Percentiles rank a stretch among this genome's conserved stretches.
These are phyloP conservation scores for Gymnoscelis rufifasciata DNA, from an alignment of 2,888 invertebrate genomes.

Conservation along the genomic window DNA sequence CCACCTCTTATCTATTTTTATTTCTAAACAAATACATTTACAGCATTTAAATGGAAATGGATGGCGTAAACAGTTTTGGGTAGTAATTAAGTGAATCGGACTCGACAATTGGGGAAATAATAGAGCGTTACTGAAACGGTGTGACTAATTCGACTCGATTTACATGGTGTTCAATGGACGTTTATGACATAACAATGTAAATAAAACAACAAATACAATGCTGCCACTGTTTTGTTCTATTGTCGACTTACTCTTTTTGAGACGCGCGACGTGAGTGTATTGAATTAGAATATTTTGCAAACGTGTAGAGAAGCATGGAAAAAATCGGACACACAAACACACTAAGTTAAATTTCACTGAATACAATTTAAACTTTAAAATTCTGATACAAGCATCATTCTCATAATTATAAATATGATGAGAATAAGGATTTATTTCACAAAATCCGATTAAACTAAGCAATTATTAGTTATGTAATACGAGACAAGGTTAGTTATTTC, in stretches of 20 bases:
- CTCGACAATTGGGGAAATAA: conserved; percentile 53
- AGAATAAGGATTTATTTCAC: no score
- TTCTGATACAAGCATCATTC: no score
- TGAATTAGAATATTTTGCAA: no score
- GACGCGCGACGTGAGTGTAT: not conserved
- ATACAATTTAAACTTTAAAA: no score
- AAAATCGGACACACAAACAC: no score
- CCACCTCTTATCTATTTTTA: conserved; percentile 54
- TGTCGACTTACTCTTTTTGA: conserved; percentile 4
- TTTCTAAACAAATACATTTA: conserved; percentile 43
- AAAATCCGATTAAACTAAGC: no score
- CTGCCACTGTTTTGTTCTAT: conserved; percentile 1
- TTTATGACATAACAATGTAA: not conserved
- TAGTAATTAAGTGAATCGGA: conserved; percentile 60
- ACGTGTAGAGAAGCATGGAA: no score
- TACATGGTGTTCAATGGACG: conserved; percentile 40
- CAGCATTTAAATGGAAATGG: conserved; percentile 47
- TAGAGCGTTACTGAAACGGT: conserved; percentile 58
- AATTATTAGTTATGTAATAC: no score
- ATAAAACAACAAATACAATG: not conserved
- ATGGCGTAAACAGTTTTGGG: conserved; percentile 56
- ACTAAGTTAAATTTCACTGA: no score
- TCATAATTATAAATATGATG: no score
- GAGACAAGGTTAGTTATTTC: no score
- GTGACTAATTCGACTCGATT: conserved; percentile 42